phyloP scores from a whole-genome alignment of 1,140 invertebrate species.

The Rhopalosiphum maidis region DNA sequence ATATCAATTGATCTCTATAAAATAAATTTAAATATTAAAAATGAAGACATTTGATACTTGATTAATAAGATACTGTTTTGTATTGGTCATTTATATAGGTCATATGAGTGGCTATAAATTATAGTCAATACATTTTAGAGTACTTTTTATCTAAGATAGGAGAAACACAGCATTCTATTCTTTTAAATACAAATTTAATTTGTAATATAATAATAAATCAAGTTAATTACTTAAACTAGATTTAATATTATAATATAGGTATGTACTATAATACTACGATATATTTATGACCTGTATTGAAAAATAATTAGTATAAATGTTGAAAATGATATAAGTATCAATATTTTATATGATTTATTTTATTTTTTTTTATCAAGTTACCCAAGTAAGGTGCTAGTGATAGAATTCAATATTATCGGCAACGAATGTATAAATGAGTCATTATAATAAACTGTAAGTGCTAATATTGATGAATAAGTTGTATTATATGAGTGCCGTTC shows the following conservation, averaged over 20 bases:
- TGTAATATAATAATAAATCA: too few species aligned
- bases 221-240: too few species aligned
- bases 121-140: neutral
- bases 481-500: neutral
- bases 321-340: neutral
- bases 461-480: neutral
- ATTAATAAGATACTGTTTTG: neutral
- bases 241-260: neutral
- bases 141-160: neutral
- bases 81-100: neutral
- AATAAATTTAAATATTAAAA: neutral
- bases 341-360: neutral
- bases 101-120: neutral
- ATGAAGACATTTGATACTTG: neutral
- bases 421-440: slow-evolving; percentile 80
- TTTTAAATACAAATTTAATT: neutral
- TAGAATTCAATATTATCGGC: slow-evolving; percentile 76
- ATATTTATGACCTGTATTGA: neutral
- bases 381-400: slow-evolving; percentile 76
- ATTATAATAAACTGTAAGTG: slow-evolving; percentile 75
- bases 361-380: slow-evolving; percentile 61
- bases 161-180: neutral
- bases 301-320: neutral
- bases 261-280: neutral
- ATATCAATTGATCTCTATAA: slow-evolving; percentile 37